A percentile compares a stretch with the other conserved stretches of the same genome.
These are phyloP conservation scores for Pseudolaguvia tuberculata DNA, from an alignment of 2,113 vertebrate species.

Conservation along the genomic window DNA sequence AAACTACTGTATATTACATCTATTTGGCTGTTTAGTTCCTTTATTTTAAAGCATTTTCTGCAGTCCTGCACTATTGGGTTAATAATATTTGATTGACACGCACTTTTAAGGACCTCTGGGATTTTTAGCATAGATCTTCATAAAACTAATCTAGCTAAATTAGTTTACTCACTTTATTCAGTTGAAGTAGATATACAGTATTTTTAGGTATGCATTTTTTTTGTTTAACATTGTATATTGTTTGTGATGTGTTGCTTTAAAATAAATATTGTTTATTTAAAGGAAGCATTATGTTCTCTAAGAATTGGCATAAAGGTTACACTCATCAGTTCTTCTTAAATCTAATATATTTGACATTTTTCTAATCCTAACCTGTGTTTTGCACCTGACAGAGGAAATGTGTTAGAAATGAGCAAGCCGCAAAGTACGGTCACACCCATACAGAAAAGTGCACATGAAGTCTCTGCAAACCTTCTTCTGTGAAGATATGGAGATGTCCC, in stretches of 20 bases:
- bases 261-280: conserved; percentile 6
- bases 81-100: conserved; percentile 10
- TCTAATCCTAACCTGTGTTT: neutral
- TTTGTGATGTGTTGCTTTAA: neutral
- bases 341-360: neutral
- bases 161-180: neutral
- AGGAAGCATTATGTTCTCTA: neutral
- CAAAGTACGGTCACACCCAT: neutral
- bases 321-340: too few relatives aligned
- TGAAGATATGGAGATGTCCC: too few relatives aligned
- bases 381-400: neutral
- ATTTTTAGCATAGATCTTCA: neutral
- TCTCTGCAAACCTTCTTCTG: too few relatives aligned
- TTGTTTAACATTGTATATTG: neutral
- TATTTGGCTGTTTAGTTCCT: neutral
- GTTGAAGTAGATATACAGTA: neutral
- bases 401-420: neutral
- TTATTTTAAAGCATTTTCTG: neutral
- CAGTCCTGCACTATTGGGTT: neutral
- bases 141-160: neutral
- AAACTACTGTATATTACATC: neutral
- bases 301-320: too few relatives aligned
- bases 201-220: neutral
- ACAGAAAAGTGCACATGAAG: too few relatives aligned
- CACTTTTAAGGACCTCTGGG: conserved; percentile 13